Evolutionary conservation across 2,113 vertebrate genomes (phyloP), one percentile per base, ranked within the genome.

Genomic region (Eulemur macaco): DNA sequence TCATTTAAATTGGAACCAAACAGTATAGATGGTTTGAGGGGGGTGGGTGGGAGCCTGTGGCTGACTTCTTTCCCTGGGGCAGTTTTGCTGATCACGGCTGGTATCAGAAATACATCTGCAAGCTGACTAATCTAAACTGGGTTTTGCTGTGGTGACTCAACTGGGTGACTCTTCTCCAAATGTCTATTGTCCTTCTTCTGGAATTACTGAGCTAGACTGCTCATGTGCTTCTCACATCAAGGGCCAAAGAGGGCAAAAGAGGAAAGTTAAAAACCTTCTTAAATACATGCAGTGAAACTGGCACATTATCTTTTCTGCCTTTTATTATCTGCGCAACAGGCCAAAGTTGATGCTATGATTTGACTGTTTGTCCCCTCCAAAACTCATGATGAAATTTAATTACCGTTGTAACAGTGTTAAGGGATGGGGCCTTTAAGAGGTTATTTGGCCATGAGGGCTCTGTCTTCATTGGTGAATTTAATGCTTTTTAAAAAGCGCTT

Each of bases 11-110:
- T 77, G 34, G 11, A 84, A 58, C 58, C 10, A 56, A 73, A 37
- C 15, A 25, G 1, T n/a, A 27, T 42, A 1, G 9, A 20, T 54
- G 63, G 20, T 39, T 56, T 45, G 15, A 45, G 56, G 23, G 7
- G 58, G 13, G 3, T 52, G 17, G 6, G 8, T 2, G 0, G 58
- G 5, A 34, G 25, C 58, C 15, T 42, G 34, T 3, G 54, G 1
- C 25, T 25, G 1, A 39, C 20, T 50, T 47, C 63, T 66, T 88
- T 39, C 13, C 6, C 2, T n/a, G 18, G 12, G 52, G 9, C 9
- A 45, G 12, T 78, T 85, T 52, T 92, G 11, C 9, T 80, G 47
- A 63, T 37, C 27, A 13, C 6, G 4, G 3, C 3, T 52, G 18
- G 21, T 23, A 13, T 29, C 18, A 21, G 3, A 17, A 54, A 76